A percentile compares a stretch with the other conserved stretches of the same genome.
Evolutionary conservation across 2,888 invertebrate genomes (phyloP).

Genomic region (Spialia ferax): DNA sequence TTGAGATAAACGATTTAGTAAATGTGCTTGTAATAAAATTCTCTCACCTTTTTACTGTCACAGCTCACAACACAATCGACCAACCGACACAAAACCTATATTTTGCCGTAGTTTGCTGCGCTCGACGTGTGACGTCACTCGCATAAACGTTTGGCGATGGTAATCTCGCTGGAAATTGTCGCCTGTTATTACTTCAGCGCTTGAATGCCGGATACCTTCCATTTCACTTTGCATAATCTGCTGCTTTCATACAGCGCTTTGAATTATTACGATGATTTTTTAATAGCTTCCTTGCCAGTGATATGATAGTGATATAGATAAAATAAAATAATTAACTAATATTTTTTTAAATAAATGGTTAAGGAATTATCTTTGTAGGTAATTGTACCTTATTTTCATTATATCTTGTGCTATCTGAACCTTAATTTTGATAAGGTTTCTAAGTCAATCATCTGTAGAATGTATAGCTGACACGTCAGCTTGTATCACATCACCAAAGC

Average conservation of each 20-base stretch:
- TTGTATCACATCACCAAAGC: no score
- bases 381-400: no score
- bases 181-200: slow-evolving; percentile 20
- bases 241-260: not conserved
- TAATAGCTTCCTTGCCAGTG: not conserved
- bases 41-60: not conserved
- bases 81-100: not conserved
- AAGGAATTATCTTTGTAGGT: no score
- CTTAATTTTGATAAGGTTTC: no score
- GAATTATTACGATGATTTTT: not conserved
- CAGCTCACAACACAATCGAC: not conserved
- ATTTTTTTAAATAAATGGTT: no score
- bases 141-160: slow-evolving; percentile 23
- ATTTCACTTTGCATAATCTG: slow-evolving; percentile 9
- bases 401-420: no score
- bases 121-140: slow-evolving; percentile 4
- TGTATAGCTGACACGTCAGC: no score
- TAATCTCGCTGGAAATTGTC: slow-evolving; percentile 27
- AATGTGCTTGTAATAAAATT: no score
- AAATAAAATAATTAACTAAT: no score
- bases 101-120: not conserved
- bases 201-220: slow-evolving; percentile 8
- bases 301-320: no score
- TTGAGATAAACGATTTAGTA: not conserved
- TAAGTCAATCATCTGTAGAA: no score